Percentiles rank a stretch among this genome's conserved stretches.
Evolutionary conservation across 2,888 invertebrate genomes (phyloP).

Genomic region (Nymphalis c-album): DNA sequence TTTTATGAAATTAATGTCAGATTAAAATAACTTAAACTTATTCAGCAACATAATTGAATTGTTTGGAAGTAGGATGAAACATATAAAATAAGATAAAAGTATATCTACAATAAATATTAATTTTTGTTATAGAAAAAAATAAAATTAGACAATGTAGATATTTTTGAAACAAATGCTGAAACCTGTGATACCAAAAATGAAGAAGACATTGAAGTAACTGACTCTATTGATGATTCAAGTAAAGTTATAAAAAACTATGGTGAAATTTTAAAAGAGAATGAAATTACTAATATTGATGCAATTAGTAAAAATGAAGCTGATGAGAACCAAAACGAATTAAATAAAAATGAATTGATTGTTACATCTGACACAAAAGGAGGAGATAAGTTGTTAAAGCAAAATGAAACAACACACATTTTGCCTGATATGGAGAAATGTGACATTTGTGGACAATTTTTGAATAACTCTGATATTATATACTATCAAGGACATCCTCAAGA

Average conservation of each 20-base stretch:
- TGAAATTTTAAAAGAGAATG: slow-evolving; percentile 27
- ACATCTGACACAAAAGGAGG: not conserved
- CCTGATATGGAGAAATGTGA: slow-evolving; percentile 66
- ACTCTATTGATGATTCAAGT: slow-evolving; percentile 6
- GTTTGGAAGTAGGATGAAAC: too few relatives aligned
- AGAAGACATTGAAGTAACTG: not conserved
- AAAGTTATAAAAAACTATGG: slow-evolving; percentile 13
- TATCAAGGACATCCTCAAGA: slow-evolving; percentile 90
- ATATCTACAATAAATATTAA: too few relatives aligned
- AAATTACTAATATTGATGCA: slow-evolving; percentile 28
- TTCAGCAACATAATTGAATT: too few relatives aligned
- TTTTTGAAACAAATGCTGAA: slow-evolving; percentile 15
- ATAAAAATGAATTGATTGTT: slow-evolving; percentile 31
- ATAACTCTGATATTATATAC: slow-evolving; percentile 76
- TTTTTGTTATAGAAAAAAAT: slow-evolving; percentile 57
- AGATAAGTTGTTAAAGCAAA: not conserved
- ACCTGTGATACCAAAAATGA: slow-evolving; percentile 27
- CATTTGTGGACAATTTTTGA: slow-evolving; percentile 72
- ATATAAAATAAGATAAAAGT: too few relatives aligned
- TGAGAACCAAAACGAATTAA: slow-evolving; percentile 17
- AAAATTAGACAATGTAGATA: slow-evolving; percentile 42
- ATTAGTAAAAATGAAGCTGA: slow-evolving; percentile 11
- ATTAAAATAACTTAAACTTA: too few relatives aligned
- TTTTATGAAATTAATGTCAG: too few relatives aligned
- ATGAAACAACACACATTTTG: slow-evolving; percentile 20